A percentile compares a stretch with the other conserved stretches of the same genome.
phyloP scores from a whole-genome alignment of 2,797 vertebrate species.

The Sciurus vulgaris region DNA sequence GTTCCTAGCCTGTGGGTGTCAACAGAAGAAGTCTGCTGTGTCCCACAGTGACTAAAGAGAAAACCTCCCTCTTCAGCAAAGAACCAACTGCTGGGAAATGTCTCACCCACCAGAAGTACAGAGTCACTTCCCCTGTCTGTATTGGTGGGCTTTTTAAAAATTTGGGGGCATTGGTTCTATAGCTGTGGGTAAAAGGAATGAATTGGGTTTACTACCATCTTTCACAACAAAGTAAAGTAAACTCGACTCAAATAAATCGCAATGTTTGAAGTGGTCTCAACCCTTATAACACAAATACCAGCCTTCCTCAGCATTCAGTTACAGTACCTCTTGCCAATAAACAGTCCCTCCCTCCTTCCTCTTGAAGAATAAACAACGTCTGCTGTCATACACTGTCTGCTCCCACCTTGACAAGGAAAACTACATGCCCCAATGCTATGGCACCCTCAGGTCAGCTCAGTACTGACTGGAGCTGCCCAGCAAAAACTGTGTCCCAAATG shows the following conservation, averaged over 20 bases:
- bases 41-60: slow-evolving; percentile 85
- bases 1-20: slow-evolving; percentile 88
- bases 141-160: not conserved
- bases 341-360: slow-evolving; percentile 53
- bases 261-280: slow-evolving; percentile 60
- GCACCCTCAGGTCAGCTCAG: not conserved
- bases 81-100: slow-evolving; percentile 84
- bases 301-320: slow-evolving; percentile 74
- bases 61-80: slow-evolving; percentile 82
- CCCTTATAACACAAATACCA: slow-evolving; percentile 63
- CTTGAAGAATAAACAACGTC: slow-evolving; percentile 60
- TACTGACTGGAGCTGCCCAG: not conserved
- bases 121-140: slow-evolving; percentile 73
- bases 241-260: slow-evolving; percentile 71
- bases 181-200: slow-evolving; percentile 20
- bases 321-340: slow-evolving; percentile 68
- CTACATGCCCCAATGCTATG: not conserved
- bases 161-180: slow-evolving; percentile 3
- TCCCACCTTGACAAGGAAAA: slow-evolving; percentile 51
- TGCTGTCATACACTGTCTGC: slow-evolving; percentile 51
- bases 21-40: slow-evolving; percentile 87
- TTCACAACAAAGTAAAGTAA: slow-evolving; percentile 77
- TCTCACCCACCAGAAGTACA: slow-evolving; percentile 77
- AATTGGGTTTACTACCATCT: slow-evolving; percentile 70
- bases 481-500: not conserved